These are phyloP conservation scores for Mus caroli DNA, from an alignment of 2,797 vertebrate genomes.

Conservation along the genomic window DNA sequence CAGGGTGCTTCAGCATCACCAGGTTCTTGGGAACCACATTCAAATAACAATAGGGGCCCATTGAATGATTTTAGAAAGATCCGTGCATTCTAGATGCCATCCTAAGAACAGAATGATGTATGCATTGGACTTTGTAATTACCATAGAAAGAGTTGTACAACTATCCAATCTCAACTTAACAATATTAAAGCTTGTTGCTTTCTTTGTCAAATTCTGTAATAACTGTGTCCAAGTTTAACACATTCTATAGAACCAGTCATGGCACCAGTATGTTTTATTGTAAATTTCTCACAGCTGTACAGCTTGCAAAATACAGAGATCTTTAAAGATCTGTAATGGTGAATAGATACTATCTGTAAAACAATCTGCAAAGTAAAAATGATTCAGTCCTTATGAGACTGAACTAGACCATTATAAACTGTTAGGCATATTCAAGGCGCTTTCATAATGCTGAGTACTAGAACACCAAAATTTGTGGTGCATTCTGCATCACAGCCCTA, in stretches of 20 bases:
- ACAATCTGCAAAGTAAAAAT: not conserved
- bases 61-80: slow-evolving; percentile 2
- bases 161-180: not conserved
- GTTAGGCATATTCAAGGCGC: not conserved
- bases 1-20: not conserved
- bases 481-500: not conserved
- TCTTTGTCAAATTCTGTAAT: not conserved
- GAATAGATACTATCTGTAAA: not conserved
- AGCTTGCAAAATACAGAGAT: slow-evolving; percentile 14
- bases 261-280: not conserved
- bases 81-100: not conserved
- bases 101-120: not conserved
- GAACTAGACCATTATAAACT: not conserved
- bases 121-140: not conserved
- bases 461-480: not conserved
- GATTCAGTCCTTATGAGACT: not conserved
- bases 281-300: not conserved
- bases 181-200: not conserved
- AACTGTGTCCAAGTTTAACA: not conserved
- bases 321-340: not conserved
- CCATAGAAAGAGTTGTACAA: not conserved
- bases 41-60: not conserved
- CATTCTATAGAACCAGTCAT: not conserved
- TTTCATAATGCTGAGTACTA: not conserved
- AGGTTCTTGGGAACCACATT: not conserved